Evolutionary conservation across 2,113 vertebrate species (phyloP), one percentile per base, ranked within the genome.

Genomic region (Sigmodon hispidus): DNA sequence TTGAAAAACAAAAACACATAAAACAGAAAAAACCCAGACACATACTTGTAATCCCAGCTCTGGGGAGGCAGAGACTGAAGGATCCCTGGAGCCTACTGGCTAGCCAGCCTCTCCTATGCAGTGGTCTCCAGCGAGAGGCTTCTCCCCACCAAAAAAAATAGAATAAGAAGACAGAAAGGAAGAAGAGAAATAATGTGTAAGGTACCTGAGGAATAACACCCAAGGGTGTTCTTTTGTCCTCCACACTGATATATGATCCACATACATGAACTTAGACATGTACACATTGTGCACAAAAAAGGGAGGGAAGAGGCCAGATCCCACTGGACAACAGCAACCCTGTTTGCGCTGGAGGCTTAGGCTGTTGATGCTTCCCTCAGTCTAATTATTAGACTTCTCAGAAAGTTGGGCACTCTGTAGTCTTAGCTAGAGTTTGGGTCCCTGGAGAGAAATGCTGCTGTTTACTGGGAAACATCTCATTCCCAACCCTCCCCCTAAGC

Each of bases 231-330:
- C 40, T 84, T 31, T 81, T 21, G 40, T 45, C 40, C 26, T 65
- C 59, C 31, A 34, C 83, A 48, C 43, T 6, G 16, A 48, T 45
- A 34, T 21, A 34, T 34, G 17, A 43, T 61, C 24, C 13, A 76
- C 43, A 34, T 3, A 48, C 43, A 77, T 55, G 19, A 52, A 45
- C 21, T 61, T 63, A 83, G 1, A 43, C n/a, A 29, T 21, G 26
- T 45, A 1, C 57, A 31, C 3, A 17, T 34, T 5, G 34, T 36
- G 43, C 43, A 65, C 0, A 5, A 29, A 8, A 29, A 31, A 4
- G 8, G 10, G n/a, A 10, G 21, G 63, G 36, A 40, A 19, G 52
- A 34, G 79, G 12, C 3, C n/a, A 83, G 57, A 61, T 8, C 43
- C 40, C 7, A 83, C n/a, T 43, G 43, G 80, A 43, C 24, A n/a